phyloP scores from a whole-genome alignment of 1,140 invertebrate genomes.

The Hyposmocoma kahamanoa region DNA sequence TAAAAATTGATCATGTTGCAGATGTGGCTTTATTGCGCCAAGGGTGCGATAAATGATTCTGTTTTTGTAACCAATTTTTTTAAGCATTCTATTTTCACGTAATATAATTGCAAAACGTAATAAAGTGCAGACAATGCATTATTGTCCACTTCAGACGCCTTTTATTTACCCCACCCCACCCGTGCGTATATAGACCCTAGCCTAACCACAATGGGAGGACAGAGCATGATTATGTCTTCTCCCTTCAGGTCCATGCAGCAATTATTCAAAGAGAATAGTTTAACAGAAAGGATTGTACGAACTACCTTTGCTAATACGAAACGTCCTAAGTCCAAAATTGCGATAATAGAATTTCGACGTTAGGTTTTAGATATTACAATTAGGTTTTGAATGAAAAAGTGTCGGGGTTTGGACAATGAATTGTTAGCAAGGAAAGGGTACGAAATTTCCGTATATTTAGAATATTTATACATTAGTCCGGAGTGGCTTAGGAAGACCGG shows the following conservation, averaged over 20 bases:
- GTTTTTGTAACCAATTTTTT: no score
- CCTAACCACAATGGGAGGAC: slow-evolving; percentile 61
- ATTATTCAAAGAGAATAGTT: slow-evolving; percentile 74
- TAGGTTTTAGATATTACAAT: slow-evolving; percentile 2
- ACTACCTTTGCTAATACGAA: slow-evolving; percentile 21
- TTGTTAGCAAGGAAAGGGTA: slow-evolving; percentile 9
- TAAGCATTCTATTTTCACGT: no score
- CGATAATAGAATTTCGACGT: slow-evolving; percentile 8
- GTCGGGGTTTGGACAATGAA: neutral
- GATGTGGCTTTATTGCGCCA: no score
- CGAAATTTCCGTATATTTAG: slow-evolving; percentile 65
- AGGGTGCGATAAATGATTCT: no score
- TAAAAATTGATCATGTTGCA: no score
- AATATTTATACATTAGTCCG: slow-evolving; percentile 68
- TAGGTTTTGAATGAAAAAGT: slow-evolving; percentile 8
- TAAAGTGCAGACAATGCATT: no score
- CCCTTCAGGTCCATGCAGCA: slow-evolving; percentile 71
- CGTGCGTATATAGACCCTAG: no score
- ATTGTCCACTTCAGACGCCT: no score
- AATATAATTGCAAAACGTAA: no score
- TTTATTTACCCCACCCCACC: no score
- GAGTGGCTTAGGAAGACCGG: slow-evolving; percentile 38
- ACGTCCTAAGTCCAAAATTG: slow-evolving; percentile 6
- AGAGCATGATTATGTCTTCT: slow-evolving; percentile 64
- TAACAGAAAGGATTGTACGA: slow-evolving; percentile 72